A percentile compares a stretch with the other conserved stretches of the same genome.
phyloP scores from a whole-genome alignment of 1,140 invertebrate species.

The Rhopalosiphum padi region DNA sequence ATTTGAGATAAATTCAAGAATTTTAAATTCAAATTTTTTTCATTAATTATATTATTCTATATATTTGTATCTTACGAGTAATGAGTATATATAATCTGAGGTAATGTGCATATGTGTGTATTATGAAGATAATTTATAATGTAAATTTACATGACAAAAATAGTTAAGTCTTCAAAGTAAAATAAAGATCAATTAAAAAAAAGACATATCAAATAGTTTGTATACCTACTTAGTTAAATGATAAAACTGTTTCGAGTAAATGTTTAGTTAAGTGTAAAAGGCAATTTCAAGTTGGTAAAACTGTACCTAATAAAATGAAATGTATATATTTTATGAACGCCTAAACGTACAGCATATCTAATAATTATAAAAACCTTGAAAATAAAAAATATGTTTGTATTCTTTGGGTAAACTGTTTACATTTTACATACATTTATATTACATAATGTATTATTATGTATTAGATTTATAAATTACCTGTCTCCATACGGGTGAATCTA shows the following conservation, averaged over 20 bases:
- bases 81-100: too few relatives aligned
- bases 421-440: background rate
- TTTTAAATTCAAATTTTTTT: background rate
- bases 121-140: too few relatives aligned
- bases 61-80: too few relatives aligned
- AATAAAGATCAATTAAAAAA: background rate
- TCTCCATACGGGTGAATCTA: background rate
- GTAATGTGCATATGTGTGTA: too few relatives aligned
- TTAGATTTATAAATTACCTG: background rate
- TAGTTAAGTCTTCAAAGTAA: background rate
- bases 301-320: background rate
- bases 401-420: background rate
- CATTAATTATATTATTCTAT: background rate
- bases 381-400: background rate
- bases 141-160: background rate
- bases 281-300: background rate
- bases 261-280: background rate
- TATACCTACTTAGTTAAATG: background rate
- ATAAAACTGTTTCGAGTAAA: background rate
- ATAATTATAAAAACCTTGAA: background rate
- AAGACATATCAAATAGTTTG: background rate
- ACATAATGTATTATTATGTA: background rate
- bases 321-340: background rate
- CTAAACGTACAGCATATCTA: background rate
- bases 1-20: too few relatives aligned